A percentile compares a stretch with the other conserved stretches of the same genome.
Conservation (phyloP, 1,140 invertebrate genomes). For the Colletes gigas region DNA sequence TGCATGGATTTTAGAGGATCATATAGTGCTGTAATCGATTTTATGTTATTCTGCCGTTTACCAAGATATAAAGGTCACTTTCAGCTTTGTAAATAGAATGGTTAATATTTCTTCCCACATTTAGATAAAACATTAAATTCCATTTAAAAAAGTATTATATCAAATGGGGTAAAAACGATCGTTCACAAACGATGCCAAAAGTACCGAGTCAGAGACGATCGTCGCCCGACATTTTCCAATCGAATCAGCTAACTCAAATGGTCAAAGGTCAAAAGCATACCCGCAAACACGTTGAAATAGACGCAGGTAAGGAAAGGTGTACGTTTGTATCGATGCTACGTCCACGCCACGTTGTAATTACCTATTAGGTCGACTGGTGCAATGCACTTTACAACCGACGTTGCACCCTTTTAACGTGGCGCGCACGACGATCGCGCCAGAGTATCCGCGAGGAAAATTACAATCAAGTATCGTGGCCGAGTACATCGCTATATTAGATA, state of each 20-base stretch:
- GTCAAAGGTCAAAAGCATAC: neutral
- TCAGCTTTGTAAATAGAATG: no score
- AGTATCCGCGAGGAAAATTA: conserved; percentile 54
- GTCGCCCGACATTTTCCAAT: neutral
- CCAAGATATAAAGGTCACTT: no score
- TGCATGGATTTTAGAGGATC: no score
- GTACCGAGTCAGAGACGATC: neutral
- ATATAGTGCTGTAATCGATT: no score
- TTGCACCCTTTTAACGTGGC: conserved; percentile 52
- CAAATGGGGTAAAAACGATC: no score
- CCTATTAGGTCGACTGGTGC: conserved; percentile 47
- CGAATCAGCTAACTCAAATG: conserved; percentile 5
- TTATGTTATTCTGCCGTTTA: no score
- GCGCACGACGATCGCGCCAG: conserved; percentile 6
- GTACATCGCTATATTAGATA: conserved; percentile 1
- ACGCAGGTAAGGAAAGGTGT: conserved; percentile 17
- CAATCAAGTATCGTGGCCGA: conserved; percentile 42
- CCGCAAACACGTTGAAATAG: neutral
- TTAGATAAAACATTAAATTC: no score
- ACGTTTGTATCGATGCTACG: conserved; percentile 3
- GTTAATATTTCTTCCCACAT: no score
- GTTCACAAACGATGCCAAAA: neutral
- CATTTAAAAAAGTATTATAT: no score
- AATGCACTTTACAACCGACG: conserved; percentile 49
- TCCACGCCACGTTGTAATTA: conserved; percentile 50